A percentile compares a stretch with the other conserved stretches of the same genome.
These are phyloP conservation scores for Dolomedes plantarius DNA, from an alignment of 2,888 invertebrate genomes.

Conservation along the genomic window DNA sequence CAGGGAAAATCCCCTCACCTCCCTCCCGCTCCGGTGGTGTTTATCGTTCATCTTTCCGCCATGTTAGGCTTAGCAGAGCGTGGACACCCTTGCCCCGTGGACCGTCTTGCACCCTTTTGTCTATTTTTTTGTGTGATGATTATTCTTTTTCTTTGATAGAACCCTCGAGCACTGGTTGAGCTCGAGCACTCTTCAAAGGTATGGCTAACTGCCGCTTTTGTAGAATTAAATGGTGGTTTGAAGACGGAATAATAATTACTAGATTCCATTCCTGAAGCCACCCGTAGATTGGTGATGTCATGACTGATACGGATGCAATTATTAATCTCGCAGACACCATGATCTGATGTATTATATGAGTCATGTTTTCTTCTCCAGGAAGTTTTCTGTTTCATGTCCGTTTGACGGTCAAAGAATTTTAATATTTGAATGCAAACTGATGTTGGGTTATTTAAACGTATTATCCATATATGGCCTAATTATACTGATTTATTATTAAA, in stretches of 20 bases:
- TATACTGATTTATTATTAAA: too few relatives aligned
- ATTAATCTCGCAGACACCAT: not conserved
- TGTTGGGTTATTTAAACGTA: too few relatives aligned
- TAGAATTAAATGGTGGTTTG: conserved; percentile 29
- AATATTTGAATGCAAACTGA: too few relatives aligned
- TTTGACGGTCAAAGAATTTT: too few relatives aligned
- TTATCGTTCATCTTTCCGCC: conserved; percentile 70
- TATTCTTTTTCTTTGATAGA: not conserved
- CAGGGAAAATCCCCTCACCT: conserved; percentile 35
- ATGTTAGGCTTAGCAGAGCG: conserved; percentile 51
- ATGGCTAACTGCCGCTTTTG: conserved; percentile 22
- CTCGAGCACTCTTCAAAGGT: not conserved
- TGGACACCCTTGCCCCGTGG: conserved; percentile 39
- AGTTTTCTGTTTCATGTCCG: too few relatives aligned
- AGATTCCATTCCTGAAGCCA: not conserved
- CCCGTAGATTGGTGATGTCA: not conserved
- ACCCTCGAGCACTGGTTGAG: not conserved
- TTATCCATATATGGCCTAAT: too few relatives aligned
- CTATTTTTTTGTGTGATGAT: not conserved
- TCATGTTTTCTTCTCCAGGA: too few relatives aligned
- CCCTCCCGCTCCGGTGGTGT: conserved; percentile 36
- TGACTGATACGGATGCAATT: not conserved
- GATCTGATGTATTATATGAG: too few relatives aligned
- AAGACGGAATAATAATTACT: conserved; percentile 25
- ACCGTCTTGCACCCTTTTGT: conserved; percentile 26